phyloP scores from a whole-genome alignment of 1,140 invertebrate species.

The Hyphantria cunea region DNA sequence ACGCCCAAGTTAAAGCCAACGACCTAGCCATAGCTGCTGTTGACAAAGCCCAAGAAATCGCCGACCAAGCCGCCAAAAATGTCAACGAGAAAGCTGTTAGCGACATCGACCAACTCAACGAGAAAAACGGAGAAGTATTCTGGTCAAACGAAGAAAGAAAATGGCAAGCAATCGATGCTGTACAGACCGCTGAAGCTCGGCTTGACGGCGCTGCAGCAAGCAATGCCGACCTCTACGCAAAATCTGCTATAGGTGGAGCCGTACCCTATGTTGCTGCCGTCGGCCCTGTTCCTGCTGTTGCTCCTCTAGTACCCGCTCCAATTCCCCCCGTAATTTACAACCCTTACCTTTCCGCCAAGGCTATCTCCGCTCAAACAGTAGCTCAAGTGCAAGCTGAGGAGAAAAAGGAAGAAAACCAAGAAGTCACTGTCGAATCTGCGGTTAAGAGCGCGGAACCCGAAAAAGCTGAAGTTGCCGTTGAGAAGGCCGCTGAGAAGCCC shows the following conservation, averaged over 20 bases:
- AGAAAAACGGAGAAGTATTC: constrained; percentile 44
- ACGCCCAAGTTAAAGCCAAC: constrained; percentile 46
- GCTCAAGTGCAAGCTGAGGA: constrained; percentile 32
- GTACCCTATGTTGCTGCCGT: constrained; percentile 21
- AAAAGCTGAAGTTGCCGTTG: constrained; percentile 5
- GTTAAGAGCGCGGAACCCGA: constrained; percentile 40
- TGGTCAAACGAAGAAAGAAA: constrained; percentile 59
- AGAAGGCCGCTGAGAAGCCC: constrained; percentile 24
- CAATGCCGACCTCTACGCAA: constrained; percentile 36
- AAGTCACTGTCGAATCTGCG: constrained; percentile 29
- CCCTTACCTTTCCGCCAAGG: constrained; percentile 9
- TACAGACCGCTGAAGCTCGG: constrained; percentile 50
- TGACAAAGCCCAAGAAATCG: constrained; percentile 49
- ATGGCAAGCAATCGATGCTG: constrained; percentile 54
- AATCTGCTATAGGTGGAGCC: constrained; percentile 7
- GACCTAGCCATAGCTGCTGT: constrained; percentile 44
- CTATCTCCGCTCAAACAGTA: constrained; percentile 1
- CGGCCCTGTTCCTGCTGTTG: constrained; percentile 14
- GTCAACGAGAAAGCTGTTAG: constrained; percentile 49
- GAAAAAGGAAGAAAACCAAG: constrained; percentile 24
- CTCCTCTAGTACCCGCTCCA: constrained; percentile 24
- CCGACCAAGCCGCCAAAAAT: constrained; percentile 49
- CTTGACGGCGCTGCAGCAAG: constrained; percentile 47
- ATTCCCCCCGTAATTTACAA: constrained; percentile 33
- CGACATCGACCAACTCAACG: constrained; percentile 46